A percentile compares a stretch with the other conserved stretches of the same genome.
phyloP scores from a whole-genome alignment of 2,113 vertebrate genomes.

The Hucho hucho region DNA sequence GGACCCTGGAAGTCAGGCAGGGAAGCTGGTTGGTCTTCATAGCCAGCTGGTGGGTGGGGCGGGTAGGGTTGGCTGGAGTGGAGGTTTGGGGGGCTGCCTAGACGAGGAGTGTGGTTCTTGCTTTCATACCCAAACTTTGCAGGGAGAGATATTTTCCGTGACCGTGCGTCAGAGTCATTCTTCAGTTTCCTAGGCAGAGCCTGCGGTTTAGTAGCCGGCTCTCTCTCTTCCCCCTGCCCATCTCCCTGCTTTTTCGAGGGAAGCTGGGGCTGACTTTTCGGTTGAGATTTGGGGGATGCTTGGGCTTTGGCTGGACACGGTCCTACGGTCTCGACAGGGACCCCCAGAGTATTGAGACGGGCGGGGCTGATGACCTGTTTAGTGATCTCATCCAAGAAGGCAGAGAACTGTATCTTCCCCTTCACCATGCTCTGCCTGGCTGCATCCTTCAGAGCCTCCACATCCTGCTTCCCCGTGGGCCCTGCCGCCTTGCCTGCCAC shows the following conservation, averaged over 20 bases:
- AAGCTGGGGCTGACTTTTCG: constrained; percentile 3
- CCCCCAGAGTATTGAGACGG: constrained; percentile 65
- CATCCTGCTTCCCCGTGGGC: background rate
- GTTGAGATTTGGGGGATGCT: constrained; percentile 7
- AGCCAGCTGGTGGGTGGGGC: constrained; percentile 1
- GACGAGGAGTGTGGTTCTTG: constrained; percentile 19
- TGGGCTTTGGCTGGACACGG: constrained; percentile 2
- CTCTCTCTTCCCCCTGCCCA: constrained; percentile 29
- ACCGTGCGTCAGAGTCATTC: background rate
- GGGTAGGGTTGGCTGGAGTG: constrained; percentile 10
- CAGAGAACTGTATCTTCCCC: constrained; percentile 79
- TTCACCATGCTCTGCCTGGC: constrained; percentile 58
- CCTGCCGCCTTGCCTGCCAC: constrained; percentile 23
- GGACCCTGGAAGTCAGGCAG: constrained; percentile 14
- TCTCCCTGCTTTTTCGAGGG: constrained; percentile 41
- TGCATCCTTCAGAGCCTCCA: constrained; percentile 22
- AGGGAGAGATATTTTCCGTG: constrained; percentile 37
- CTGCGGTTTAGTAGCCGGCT: constrained; percentile 21
- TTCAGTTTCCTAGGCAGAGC: constrained; percentile 29
- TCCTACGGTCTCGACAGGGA: constrained; percentile 32
- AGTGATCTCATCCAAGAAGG: constrained; percentile 81
- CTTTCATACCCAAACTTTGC: constrained; percentile 43
- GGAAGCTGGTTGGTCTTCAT: constrained; percentile 23
- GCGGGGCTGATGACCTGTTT: constrained; percentile 78
- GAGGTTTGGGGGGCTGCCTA: constrained; percentile 45